phyloP scores from a whole-genome alignment of 2,113 vertebrate genomes.

The Neotoma lepida region DNA sequence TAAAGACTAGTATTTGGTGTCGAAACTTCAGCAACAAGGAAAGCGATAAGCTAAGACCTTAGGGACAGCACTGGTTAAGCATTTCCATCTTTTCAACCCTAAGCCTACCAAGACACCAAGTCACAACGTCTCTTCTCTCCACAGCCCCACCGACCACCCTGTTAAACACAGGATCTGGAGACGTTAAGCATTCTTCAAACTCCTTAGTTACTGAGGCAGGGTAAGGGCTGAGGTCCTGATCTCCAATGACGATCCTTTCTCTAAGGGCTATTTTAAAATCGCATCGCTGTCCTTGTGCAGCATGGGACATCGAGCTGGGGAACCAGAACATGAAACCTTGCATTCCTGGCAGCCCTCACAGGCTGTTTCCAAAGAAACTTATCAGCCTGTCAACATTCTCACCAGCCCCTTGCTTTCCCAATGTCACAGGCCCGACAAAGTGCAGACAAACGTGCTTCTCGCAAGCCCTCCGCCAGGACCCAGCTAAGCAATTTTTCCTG shows the following conservation, averaged over 20 bases:
- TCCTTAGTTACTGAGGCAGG: not conserved
- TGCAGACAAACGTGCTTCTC: constrained; percentile 45
- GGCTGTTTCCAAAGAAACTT: constrained; percentile 63
- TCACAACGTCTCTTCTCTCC: accelerated
- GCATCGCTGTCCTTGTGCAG: not conserved
- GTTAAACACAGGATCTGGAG: not conserved
- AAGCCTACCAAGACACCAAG: not conserved
- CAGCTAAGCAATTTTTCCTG: constrained; percentile 27
- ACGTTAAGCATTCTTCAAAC: not conserved
- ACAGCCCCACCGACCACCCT: not conserved
- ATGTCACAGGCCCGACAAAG: not conserved
- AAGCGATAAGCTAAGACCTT: not conserved
- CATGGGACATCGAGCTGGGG: not conserved
- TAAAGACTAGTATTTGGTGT: not conserved
- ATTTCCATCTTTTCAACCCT: not conserved
- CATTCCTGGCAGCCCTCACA: constrained; percentile 56
- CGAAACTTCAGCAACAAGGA: not conserved
- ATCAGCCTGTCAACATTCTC: constrained; percentile 64
- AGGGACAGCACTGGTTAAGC: not conserved
- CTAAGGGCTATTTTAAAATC: constrained; percentile 28
- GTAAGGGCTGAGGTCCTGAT: not conserved
- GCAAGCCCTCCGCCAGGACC: constrained; percentile 21
- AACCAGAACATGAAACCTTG: not conserved
- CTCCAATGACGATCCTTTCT: not conserved
- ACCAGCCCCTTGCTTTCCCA: constrained; percentile 48